Evolutionary conservation across 2,888 invertebrate genomes (phyloP), one percentile per base, ranked within the genome.

Genomic region (Ichneumon xanthorius): DNA sequence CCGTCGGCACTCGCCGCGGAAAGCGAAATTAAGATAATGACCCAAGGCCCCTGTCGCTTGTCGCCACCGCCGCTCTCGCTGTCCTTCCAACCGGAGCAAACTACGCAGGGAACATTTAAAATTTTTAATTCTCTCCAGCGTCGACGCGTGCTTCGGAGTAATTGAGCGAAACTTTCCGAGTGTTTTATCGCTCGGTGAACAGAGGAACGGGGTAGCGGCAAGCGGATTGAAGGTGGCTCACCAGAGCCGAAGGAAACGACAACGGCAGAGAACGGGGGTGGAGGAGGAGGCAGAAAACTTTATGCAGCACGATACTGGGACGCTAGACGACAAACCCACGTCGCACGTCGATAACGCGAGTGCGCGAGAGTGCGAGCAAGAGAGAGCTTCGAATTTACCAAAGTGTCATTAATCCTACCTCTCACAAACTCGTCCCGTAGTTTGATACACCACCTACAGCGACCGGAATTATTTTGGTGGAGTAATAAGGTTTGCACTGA

Each of bases 121-220:
- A 85, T 79, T 88, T 88, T 88, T 84, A 89, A 89, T 88, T 88
- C 87, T 63, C 86, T 80, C 68, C 86, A 45, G 78, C 84, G 83
- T 84, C 86, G 82, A 80, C 85, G 80, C 88, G 84, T 81, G 85
- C 80, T 81, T 73, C 50, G 58, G 75, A 81, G 86, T 89, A 89
- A 89, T 89, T 88, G 87, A 89, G 84, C 81, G 68, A 87, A 87
- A 85, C 84, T 87, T 83, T 82, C 85, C 61, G 79, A 87, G 88
- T 86, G 86, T 86, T 86, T 88, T 71, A 81, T 71, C 77, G 63
- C 63, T 26, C 78, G 67, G 50, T 26, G 70, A 82, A 82, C 63
- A 81, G 82, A 76, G 72, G 80, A 70, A 81, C 75, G 70, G 33
- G 70, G 83, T 82, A 80, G 81, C 53, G 85, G 86, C 84, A 58